These are phyloP conservation scores for Himalopsyche anomala DNA, from an alignment of 2,888 invertebrate species.

Conservation along the genomic window DNA sequence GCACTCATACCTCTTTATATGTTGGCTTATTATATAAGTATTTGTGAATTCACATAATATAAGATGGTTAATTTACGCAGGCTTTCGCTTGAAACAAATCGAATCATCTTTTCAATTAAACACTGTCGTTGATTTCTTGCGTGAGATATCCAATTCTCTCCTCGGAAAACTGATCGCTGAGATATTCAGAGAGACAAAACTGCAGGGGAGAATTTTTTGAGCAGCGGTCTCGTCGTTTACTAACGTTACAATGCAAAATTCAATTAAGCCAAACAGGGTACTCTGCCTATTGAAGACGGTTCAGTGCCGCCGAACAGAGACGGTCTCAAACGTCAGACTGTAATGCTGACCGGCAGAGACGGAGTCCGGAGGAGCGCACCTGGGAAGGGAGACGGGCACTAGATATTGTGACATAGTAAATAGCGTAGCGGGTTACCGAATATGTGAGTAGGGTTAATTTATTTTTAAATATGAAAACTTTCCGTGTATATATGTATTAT, in stretches of 20 bases:
- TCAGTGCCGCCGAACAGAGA: not conserved
- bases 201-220: too few relatives aligned
- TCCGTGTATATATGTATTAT: constrained; percentile 59
- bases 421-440: not conserved
- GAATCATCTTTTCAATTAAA: too few relatives aligned
- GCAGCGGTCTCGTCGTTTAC: not conserved
- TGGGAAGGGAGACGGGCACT: not conserved
- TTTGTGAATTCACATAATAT: not conserved
- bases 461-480: constrained; percentile 54
- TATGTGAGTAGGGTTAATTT: constrained; percentile 54
- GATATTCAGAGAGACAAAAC: too few relatives aligned
- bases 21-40: not conserved
- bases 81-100: too few relatives aligned
- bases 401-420: not conserved
- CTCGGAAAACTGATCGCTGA: too few relatives aligned
- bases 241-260: not conserved
- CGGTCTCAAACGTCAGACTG: not conserved
- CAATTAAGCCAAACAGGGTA: constrained; percentile 34
- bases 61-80: too few relatives aligned
- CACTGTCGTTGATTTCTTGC: too few relatives aligned
- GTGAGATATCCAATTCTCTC: too few relatives aligned
- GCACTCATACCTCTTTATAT: not conserved
- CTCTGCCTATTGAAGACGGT: constrained; percentile 22
- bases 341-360: not conserved
- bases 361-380: not conserved